Percentiles rank a stretch among this genome's conserved stretches.
Conservation (phyloP, 1,140 invertebrate genomes). For the Sinella curviseta region DNA sequence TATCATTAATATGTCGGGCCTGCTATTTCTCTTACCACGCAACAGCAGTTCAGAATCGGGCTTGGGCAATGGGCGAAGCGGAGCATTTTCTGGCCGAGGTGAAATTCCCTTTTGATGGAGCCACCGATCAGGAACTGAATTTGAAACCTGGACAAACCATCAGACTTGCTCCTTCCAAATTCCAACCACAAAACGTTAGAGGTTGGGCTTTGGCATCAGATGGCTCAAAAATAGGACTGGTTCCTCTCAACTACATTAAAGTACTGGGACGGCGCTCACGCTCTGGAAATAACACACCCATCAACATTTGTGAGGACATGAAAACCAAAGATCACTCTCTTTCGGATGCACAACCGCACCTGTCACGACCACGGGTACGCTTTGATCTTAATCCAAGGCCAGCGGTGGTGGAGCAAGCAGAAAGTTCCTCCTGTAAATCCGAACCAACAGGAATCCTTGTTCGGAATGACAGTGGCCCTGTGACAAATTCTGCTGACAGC, state of each 20-base stretch:
- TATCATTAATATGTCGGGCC: neutral
- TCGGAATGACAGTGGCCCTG: neutral
- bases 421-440: neutral
- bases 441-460: constrained; percentile 4
- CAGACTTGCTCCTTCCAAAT: constrained; percentile 75
- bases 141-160: constrained; percentile 75
- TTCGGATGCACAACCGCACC: neutral
- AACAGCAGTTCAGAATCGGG: too few relatives aligned
- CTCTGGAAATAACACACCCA: neutral
- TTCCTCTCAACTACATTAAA: constrained; percentile 79
- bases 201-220: constrained; percentile 74
- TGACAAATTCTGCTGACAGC: too few relatives aligned
- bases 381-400: constrained; percentile 14
- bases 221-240: constrained; percentile 70
- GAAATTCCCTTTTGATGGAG: constrained; percentile 72
- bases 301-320: too few relatives aligned
- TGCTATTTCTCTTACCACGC: too few relatives aligned
- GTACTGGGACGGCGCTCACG: constrained; percentile 43
- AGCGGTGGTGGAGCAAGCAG: neutral
- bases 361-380: neutral
- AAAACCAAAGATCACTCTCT: neutral
- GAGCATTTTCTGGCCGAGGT: constrained; percentile 71
- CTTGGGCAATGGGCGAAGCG: constrained; percentile 66
- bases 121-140: constrained; percentile 73
- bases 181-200: constrained; percentile 70